Conservation (phyloP, 2,888 invertebrate genomes). For the Mythimna albipuncta region DNA sequence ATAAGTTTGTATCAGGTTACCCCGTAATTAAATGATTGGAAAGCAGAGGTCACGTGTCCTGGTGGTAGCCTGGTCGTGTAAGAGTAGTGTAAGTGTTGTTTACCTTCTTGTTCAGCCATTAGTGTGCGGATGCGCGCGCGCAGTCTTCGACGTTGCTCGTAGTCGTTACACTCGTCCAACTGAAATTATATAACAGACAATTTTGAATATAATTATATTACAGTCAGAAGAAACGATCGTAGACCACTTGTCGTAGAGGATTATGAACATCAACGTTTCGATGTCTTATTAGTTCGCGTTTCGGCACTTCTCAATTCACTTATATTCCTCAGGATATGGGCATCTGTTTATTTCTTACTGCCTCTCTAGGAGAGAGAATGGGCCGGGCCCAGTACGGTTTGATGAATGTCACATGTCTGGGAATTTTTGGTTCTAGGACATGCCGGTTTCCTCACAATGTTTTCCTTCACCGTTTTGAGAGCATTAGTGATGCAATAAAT, state of each 20-base stretch:
- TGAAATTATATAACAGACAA: slow-evolving; percentile 77
- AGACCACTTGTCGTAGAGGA: background rate
- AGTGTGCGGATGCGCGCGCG: slow-evolving; percentile 95
- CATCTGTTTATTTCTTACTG: no score
- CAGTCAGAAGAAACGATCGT: background rate
- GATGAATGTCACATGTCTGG: no score
- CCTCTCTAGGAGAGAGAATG: no score
- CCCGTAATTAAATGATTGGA: background rate
- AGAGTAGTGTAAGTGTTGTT: background rate
- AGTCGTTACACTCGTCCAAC: slow-evolving; percentile 96
- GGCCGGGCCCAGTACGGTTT: no score
- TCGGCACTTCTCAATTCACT: background rate
- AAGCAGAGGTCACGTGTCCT: background rate
- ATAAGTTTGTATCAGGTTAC: background rate
- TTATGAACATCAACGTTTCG: background rate
- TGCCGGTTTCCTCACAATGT: no score
- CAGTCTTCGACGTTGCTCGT: slow-evolving; percentile 96
- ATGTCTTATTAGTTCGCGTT: background rate
- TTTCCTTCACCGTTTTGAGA: no score
- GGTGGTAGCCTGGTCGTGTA: background rate
- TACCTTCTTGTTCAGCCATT: slow-evolving; percentile 97
- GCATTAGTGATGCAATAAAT: no score
- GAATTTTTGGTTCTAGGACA: no score
- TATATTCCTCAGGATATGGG: background rate
- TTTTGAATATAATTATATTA: background rate